Percentiles rank a stretch among this genome's conserved stretches.
Evolutionary conservation across 1,140 invertebrate genomes (phyloP).

Genomic region (Apolygus lucorum): DNA sequence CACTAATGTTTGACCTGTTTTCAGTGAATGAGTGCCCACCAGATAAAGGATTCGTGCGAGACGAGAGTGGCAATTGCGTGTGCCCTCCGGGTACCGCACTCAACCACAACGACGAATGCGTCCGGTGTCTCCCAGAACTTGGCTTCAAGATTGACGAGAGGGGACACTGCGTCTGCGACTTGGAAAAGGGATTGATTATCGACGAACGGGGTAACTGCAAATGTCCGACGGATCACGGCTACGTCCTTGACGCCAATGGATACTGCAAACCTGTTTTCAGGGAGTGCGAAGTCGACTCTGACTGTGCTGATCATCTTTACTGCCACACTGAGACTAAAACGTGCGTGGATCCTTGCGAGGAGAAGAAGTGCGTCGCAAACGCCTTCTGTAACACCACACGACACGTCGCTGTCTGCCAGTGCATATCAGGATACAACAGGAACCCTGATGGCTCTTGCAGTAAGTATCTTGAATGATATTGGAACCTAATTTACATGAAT

Average conservation of each 20-base stretch:
- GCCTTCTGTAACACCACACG: slow-evolving; percentile 69
- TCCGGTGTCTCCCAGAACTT: slow-evolving; percentile 57
- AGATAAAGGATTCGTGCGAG: slow-evolving; percentile 60
- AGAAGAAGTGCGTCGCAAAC: slow-evolving; percentile 60
- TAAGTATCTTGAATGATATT: slow-evolving; percentile 43
- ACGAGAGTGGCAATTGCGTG: slow-evolving; percentile 59
- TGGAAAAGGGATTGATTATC: slow-evolving; percentile 62
- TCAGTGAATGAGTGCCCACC: slow-evolving; percentile 52
- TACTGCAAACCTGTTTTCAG: slow-evolving; percentile 49
- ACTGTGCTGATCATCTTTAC: slow-evolving; percentile 67
- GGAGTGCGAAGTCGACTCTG: slow-evolving; percentile 60
- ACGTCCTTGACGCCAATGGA: slow-evolving; percentile 52
- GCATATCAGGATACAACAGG: slow-evolving; percentile 58
- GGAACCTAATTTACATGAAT: too few relatives aligned
- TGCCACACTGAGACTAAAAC: slow-evolving; percentile 58
- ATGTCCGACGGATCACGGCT: slow-evolving; percentile 62
- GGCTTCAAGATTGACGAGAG: slow-evolving; percentile 64
- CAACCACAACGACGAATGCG: slow-evolving; percentile 65
- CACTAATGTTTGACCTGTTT: slow-evolving; percentile 30
- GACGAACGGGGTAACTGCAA: slow-evolving; percentile 68
- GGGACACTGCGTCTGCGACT: slow-evolving; percentile 69
- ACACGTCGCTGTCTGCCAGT: slow-evolving; percentile 68
- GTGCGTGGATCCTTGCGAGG: slow-evolving; percentile 66
- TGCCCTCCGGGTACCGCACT: slow-evolving; percentile 66
- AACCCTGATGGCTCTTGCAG: slow-evolving; percentile 60